A percentile compares a stretch with the other conserved stretches of the same genome.
Conservation (phyloP, 2,113 vertebrate species). For the Pantherophis guttatus region DNA sequence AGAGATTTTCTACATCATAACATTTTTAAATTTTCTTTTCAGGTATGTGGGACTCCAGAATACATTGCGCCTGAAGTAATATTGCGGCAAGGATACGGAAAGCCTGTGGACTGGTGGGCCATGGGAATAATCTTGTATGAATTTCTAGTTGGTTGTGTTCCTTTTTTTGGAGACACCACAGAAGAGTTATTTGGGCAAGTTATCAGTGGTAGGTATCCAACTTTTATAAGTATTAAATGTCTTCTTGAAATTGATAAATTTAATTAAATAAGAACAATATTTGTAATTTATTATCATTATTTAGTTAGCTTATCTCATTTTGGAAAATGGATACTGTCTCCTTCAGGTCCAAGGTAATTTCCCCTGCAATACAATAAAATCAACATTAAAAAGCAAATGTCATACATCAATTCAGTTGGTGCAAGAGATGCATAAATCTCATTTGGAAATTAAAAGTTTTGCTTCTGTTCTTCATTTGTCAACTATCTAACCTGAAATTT, state of each 20-base stretch:
- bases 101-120: conserved; percentile 98
- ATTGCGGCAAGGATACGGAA: conserved; percentile 93
- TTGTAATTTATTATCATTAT: conserved; percentile 6
- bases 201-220: conserved; percentile 85
- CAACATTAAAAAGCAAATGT: background rate
- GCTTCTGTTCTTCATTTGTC: background rate
- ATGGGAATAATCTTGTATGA: conserved; percentile 97
- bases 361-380: background rate
- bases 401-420: background rate
- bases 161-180: conserved; percentile 95
- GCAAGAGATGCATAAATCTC: background rate
- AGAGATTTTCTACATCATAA: background rate
- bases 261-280: background rate
- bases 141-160: conserved; percentile 92
- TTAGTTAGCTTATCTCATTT: background rate
- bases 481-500: background rate
- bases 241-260: background rate
- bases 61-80: conserved; percentile 98
- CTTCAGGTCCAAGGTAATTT: background rate
- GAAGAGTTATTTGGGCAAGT: conserved; percentile 98
- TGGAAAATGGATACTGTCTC: background rate
- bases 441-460: background rate
- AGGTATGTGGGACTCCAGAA: conserved; percentile 96
- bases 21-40: conserved; percentile 14
- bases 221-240: background rate